Conservation (phyloP, 2,888 invertebrate species). For the Caenorhabditis sp. region DNA sequence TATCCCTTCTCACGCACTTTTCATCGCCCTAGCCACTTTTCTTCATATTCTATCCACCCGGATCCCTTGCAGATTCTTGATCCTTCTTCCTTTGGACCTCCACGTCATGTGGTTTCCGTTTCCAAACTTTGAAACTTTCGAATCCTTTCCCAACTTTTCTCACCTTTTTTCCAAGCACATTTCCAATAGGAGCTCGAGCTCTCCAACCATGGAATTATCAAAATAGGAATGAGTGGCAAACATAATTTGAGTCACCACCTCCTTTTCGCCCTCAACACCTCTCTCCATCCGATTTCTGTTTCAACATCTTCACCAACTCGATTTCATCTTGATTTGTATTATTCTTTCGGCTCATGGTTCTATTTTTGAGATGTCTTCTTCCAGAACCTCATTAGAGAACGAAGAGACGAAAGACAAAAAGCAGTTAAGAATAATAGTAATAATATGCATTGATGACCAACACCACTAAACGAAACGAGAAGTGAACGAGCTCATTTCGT, state of each 20-base stretch:
- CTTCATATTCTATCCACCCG: neutral
- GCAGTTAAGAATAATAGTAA: conserved; percentile 52
- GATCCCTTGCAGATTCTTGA: conserved; percentile 50
- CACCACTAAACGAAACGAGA: conserved; percentile 33
- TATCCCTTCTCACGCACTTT: conserved; percentile 31
- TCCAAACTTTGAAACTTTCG: conserved; percentile 14
- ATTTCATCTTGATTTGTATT: conserved; percentile 15
- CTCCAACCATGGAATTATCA: conserved; percentile 37
- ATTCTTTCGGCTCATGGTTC: conserved; percentile 18
- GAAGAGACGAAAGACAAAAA: neutral
- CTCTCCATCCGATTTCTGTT: neutral
- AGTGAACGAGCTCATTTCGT: conserved; percentile 34
- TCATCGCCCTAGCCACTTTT: neutral
- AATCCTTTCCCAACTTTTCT: neutral
- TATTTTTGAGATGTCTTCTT: conserved; percentile 20
- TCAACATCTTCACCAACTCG: neutral
- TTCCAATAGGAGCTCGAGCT: neutral
- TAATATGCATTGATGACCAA: conserved; percentile 49
- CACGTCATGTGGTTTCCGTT: conserved; percentile 50
- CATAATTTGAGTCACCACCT: conserved; percentile 17
- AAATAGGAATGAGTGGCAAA: conserved; percentile 1
- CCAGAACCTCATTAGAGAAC: conserved; percentile 50
- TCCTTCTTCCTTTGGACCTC: conserved; percentile 26
- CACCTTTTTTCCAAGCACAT: neutral
- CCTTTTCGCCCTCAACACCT: neutral